A percentile compares a stretch with the other conserved stretches of the same genome.
Conservation (phyloP, 2,113 vertebrate species). For the Caranx melampygus region DNA sequence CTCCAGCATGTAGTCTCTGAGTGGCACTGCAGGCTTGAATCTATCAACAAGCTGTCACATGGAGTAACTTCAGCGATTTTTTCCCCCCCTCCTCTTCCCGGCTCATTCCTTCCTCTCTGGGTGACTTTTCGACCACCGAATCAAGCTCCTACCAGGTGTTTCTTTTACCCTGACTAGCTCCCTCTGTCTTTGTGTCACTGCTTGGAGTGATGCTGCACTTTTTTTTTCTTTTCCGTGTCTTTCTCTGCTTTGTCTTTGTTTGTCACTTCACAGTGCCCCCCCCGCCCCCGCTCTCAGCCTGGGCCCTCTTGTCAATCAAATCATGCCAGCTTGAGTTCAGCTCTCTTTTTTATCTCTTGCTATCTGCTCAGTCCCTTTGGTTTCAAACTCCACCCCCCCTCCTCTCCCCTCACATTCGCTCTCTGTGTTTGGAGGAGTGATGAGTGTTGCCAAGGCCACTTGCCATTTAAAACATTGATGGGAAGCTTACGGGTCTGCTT, state of each 20-base stretch:
- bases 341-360: slow-evolving; percentile 53
- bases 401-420: background rate
- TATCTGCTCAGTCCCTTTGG: slow-evolving; percentile 24
- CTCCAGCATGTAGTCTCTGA: slow-evolving; percentile 47
- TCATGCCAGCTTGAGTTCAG: background rate
- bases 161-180: slow-evolving; percentile 23
- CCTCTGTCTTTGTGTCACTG: background rate
- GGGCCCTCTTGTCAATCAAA: slow-evolving; percentile 46
- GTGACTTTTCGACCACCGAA: slow-evolving; percentile 22
- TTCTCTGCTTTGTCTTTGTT: slow-evolving; percentile 6
- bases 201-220: background rate
- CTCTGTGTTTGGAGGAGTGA: slow-evolving; percentile 36
- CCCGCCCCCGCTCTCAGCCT: slow-evolving; percentile 12
- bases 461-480: slow-evolving; percentile 87
- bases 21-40: slow-evolving; percentile 51
- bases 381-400: slow-evolving; percentile 9
- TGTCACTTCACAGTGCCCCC: background rate
- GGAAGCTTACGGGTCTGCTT: slow-evolving; percentile 84
- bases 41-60: slow-evolving; percentile 69
- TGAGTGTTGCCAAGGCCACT: slow-evolving; percentile 74
- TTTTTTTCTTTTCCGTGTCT: background rate
- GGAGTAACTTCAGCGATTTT: slow-evolving; percentile 27
- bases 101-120: slow-evolving; percentile 9
- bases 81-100: background rate
- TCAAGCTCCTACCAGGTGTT: slow-evolving; percentile 24